A percentile compares a stretch with the other conserved stretches of the same genome.
Evolutionary conservation across 2,888 invertebrate species (phyloP).

Genomic region (Carcina quercana): DNA sequence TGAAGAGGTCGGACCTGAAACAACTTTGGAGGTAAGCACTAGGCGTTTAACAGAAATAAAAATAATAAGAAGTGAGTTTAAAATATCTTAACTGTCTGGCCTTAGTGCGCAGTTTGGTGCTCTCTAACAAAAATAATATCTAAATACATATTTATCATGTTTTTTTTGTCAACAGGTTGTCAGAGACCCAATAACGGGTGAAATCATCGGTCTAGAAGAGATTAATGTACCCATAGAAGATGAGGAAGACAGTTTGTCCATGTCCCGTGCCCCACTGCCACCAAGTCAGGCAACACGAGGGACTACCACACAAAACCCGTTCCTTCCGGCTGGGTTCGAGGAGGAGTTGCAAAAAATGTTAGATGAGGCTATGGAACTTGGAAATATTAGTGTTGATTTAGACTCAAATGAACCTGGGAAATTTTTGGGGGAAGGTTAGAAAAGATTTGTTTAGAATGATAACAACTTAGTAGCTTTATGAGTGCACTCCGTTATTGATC

Average conservation of each 20-base stretch:
- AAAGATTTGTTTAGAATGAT: too few relatives aligned
- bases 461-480: too few relatives aligned
- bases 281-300: conserved; percentile 82
- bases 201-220: conserved; percentile 76
- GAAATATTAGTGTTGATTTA: conserved; percentile 52
- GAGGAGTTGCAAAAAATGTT: conserved; percentile 65
- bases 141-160: background rate
- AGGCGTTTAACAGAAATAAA: background rate
- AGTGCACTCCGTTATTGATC: too few relatives aligned
- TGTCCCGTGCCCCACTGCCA: conserved; percentile 84
- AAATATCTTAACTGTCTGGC: too few relatives aligned
- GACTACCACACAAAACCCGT: conserved; percentile 86
- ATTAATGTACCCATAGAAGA: conserved; percentile 69
- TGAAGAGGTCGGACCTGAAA: conserved; percentile 47
- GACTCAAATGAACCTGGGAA: conserved; percentile 55
- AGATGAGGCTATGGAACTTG: conserved; percentile 39
- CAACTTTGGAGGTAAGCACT: conserved; percentile 47
- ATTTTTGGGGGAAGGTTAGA: conserved; percentile 64
- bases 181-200: conserved; percentile 84
- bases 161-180: conserved; percentile 60
- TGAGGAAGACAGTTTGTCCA: conserved; percentile 75
- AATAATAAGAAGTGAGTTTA: too few relatives aligned
- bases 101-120: too few relatives aligned
- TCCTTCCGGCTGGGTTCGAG: conserved; percentile 90
- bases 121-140: background rate